Conservation (phyloP, 2,888 invertebrate species). For the Synanthedon tipuliformis region DNA sequence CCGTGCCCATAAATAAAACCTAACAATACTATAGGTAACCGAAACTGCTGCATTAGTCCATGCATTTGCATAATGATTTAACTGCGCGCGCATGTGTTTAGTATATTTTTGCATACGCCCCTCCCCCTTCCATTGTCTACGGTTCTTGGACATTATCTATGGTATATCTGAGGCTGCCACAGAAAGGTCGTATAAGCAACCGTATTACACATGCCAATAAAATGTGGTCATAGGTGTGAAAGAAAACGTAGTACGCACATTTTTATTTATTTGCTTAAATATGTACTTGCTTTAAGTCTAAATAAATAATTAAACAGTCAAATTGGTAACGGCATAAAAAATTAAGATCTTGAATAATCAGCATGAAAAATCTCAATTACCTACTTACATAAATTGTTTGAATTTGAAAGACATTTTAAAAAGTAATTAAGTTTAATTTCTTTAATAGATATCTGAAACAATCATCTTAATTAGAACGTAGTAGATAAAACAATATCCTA, state of each 20-base stretch:
- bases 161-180: slow-evolving; percentile 15
- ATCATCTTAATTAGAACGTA: too few relatives aligned
- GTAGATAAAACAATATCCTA: too few relatives aligned
- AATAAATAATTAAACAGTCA: too few relatives aligned
- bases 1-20: background rate
- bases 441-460: too few relatives aligned
- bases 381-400: too few relatives aligned
- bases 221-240: slow-evolving; percentile 4
- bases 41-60: background rate
- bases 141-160: slow-evolving; percentile 20
- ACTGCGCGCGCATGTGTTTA: slow-evolving; percentile 9
- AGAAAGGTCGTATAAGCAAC: slow-evolving; percentile 20
- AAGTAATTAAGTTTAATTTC: too few relatives aligned
- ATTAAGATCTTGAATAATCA: too few relatives aligned
- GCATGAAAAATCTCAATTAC: too few relatives aligned
- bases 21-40: background rate
- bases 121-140: slow-evolving; percentile 37
- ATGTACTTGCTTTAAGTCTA: too few relatives aligned
- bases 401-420: too few relatives aligned
- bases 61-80: slow-evolving; percentile 19
- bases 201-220: slow-evolving; percentile 20
- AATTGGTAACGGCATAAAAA: too few relatives aligned
- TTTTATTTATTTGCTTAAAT: background rate
- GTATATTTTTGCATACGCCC: slow-evolving; percentile 20
- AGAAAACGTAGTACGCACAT: background rate